Base-by-base conservation (phyloP, 2,888 invertebrate species). In the Apamea anceps region DNA sequence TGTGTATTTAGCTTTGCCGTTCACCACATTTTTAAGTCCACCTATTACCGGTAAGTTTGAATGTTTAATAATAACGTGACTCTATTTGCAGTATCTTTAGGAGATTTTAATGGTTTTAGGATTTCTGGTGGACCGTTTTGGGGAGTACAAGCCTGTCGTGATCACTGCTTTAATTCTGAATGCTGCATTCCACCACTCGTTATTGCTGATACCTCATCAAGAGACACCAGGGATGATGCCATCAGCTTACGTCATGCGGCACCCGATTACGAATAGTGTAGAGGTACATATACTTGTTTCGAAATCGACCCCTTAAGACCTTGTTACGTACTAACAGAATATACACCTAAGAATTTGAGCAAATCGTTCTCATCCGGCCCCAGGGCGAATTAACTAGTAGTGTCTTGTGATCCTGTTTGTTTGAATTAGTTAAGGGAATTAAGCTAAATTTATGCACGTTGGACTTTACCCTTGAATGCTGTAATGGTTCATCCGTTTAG, bases 71-170 rank as follows among this genome's bases (percentile, higher is more conserved):
- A 72, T 67, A 70, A 74, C 18, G 45, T 73, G 51, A 68, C 12
- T 66, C 63, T 72, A 37, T 70, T 80, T 73, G 28, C 67, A 79
- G 51, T 62, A 28, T 74, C 51, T 66, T 87, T 75, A 85, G 70
- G 71, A 76, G 32, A 85, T 72, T 80, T 71, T 84, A 82, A 85
- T 91, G 70, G 80, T 96, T 97, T 84, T 95, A 98, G 98, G 98
- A 85, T 98, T 98, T 93, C 96, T 99, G 87, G 99, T 99, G 82
- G 99, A 99, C 95, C 98, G 98, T 95, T 98, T 98, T 91, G 98
- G 98, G 75, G 98, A 98, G 93, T 99, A 99, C 95, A 99, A 98
- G 93, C 98, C 98, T 0, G 98, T 99, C 45, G 98, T 99, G 80
- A 98, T 99, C 86, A 97, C 98, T 79, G 98, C 98, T 79, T 97